These are phyloP conservation scores for Lasioglossum pauxillum DNA, from an alignment of 2,888 invertebrate species.

Conservation along the genomic window DNA sequence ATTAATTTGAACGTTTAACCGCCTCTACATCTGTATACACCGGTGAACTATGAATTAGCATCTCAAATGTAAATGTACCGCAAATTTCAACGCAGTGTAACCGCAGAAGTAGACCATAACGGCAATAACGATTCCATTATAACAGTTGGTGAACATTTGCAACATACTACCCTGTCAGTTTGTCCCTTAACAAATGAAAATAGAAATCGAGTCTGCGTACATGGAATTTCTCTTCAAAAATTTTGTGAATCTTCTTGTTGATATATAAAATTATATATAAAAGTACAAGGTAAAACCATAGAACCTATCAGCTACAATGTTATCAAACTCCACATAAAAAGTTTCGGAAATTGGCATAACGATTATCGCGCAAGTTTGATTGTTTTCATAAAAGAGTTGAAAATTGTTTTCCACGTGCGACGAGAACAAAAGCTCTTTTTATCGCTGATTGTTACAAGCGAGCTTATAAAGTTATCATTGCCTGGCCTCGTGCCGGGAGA, in stretches of 20 bases:
- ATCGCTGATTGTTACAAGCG: background rate
- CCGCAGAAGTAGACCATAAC: background rate
- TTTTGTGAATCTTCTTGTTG: background rate
- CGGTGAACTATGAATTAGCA: background rate
- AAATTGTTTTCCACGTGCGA: background rate
- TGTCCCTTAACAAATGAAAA: background rate
- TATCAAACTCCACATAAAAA: background rate
- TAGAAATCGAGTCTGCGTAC: background rate
- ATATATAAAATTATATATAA: no score
- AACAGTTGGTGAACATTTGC: background rate
- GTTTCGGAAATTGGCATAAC: background rate
- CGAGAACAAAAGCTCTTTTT: background rate
- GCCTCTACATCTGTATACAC: background rate
- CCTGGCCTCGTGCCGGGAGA: background rate
- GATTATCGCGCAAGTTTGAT: background rate
- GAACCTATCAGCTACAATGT: background rate
- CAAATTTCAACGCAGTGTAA: background rate
- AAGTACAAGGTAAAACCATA: background rate
- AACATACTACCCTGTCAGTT: background rate
- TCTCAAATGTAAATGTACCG: background rate
- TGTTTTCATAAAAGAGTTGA: background rate
- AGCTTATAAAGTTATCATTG: background rate
- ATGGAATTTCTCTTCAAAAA: background rate
- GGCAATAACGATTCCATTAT: background rate
- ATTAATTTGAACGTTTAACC: background rate